Evolutionary conservation across 2,113 vertebrate genomes (phyloP).

Genomic region (Crotalus helleri): DNA sequence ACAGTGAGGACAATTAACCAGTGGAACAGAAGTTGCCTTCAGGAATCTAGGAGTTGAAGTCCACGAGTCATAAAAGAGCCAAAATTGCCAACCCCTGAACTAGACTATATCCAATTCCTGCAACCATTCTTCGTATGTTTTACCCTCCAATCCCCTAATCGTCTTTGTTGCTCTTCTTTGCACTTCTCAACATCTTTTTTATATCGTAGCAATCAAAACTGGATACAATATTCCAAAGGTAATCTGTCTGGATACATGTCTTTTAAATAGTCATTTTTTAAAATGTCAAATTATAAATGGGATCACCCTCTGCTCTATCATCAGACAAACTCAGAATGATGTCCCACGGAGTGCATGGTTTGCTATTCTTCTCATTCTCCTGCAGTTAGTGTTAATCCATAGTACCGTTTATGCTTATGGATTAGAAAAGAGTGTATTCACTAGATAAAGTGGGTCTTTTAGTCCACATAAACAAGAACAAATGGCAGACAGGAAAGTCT

Average conservation of each 20-base stretch:
- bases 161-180: no score
- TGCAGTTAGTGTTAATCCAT: constrained; percentile 3
- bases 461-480: constrained; percentile 55
- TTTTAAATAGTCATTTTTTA: not conserved
- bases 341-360: not conserved
- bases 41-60: no score
- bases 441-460: constrained; percentile 37
- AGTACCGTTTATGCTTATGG: constrained; percentile 42
- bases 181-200: no score
- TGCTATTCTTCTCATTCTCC: not conserved
- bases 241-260: not conserved
- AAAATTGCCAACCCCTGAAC: no score
- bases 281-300: not conserved
- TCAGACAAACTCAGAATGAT: not conserved
- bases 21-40: no score
- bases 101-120: no score
- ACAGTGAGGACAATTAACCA: no score
- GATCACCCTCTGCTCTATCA: not conserved
- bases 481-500: constrained; percentile 51
- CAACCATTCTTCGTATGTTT: no score
- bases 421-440: constrained; percentile 53
- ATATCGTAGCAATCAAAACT: no score
- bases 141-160: no score
- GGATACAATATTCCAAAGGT: no score
- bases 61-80: no score